Conservation (phyloP, 2,888 invertebrate genomes). For the Spilarctia lutea region DNA sequence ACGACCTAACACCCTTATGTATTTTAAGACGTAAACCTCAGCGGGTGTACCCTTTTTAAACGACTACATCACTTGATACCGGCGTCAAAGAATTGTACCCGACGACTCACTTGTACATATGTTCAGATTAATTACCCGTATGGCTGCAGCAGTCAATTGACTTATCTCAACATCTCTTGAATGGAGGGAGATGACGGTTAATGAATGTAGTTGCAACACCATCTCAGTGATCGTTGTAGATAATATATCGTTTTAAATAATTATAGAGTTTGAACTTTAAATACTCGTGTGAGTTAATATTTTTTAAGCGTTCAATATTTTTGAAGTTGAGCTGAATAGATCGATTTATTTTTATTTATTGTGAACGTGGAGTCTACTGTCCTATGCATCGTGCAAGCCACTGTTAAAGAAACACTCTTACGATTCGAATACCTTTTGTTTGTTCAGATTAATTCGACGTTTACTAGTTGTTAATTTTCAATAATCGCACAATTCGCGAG, state of each 20-base stretch:
- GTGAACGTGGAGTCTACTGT: background rate
- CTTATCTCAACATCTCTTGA: constrained; percentile 74
- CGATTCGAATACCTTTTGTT: background rate
- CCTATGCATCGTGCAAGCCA: background rate
- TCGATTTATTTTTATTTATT: background rate
- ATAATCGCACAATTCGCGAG: background rate
- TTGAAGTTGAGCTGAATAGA: background rate
- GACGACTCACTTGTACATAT: constrained; percentile 34
- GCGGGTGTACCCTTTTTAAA: constrained; percentile 34
- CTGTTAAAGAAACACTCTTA: background rate
- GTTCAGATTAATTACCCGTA: constrained; percentile 82
- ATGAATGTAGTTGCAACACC: constrained; percentile 58
- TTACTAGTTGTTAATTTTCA: background rate
- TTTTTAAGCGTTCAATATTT: background rate
- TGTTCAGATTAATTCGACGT: background rate
- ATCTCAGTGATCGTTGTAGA: constrained; percentile 49
- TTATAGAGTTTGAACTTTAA: background rate
- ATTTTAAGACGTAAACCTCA: constrained; percentile 22
- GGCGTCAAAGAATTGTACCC: constrained; percentile 61
- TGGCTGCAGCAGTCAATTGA: constrained; percentile 80
- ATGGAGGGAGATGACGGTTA: constrained; percentile 49
- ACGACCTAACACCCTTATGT: constrained; percentile 38
- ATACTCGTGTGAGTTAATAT: background rate
- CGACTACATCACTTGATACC: constrained; percentile 62
- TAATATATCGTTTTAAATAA: constrained; percentile 26